phyloP scores from a whole-genome alignment of 2,797 vertebrate genomes.

The Poeciliopsis presidionis region DNA sequence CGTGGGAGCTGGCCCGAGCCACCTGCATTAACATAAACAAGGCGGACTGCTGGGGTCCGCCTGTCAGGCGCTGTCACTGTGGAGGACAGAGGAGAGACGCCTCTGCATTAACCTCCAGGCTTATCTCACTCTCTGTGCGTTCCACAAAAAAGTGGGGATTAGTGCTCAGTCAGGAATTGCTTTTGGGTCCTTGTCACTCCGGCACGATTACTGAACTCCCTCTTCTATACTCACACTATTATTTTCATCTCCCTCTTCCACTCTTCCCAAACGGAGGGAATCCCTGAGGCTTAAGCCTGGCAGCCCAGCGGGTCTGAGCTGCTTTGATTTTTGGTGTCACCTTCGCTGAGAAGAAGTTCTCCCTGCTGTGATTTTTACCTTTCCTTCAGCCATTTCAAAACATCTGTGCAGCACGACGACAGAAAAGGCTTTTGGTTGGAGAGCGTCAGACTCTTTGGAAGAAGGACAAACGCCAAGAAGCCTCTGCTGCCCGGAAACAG shows the following conservation, averaged over 20 bases:
- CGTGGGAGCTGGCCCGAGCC: slow-evolving; percentile 59
- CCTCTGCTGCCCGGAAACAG: not conserved
- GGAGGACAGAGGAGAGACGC: slow-evolving; percentile 68
- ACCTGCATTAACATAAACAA: slow-evolving; percentile 77
- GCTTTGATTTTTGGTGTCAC: slow-evolving; percentile 45
- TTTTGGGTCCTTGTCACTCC: slow-evolving; percentile 77
- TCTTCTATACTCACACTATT: slow-evolving; percentile 57
- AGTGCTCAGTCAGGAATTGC: slow-evolving; percentile 78
- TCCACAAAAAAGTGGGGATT: slow-evolving; percentile 73
- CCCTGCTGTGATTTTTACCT: slow-evolving; percentile 11
- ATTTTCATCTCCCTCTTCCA: slow-evolving; percentile 59
- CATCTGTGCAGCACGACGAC: not conserved
- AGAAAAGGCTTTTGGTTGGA: not conserved
- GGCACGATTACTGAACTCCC: slow-evolving; percentile 67
- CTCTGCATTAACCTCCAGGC: slow-evolving; percentile 77
- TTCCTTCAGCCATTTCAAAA: slow-evolving; percentile 2
- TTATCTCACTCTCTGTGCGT: slow-evolving; percentile 69
- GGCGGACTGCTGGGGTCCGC: slow-evolving; percentile 66
- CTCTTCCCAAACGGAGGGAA: slow-evolving; percentile 57
- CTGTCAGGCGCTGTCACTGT: slow-evolving; percentile 75
- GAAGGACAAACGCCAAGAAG: not conserved
- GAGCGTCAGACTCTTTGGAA: not conserved
- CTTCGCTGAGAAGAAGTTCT: slow-evolving; percentile 24
- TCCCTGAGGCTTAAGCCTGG: slow-evolving; percentile 57
- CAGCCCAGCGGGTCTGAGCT: slow-evolving; percentile 5